Evolutionary conservation across 1,140 invertebrate genomes (phyloP).

Genomic region (Euborellia annulipes): DNA sequence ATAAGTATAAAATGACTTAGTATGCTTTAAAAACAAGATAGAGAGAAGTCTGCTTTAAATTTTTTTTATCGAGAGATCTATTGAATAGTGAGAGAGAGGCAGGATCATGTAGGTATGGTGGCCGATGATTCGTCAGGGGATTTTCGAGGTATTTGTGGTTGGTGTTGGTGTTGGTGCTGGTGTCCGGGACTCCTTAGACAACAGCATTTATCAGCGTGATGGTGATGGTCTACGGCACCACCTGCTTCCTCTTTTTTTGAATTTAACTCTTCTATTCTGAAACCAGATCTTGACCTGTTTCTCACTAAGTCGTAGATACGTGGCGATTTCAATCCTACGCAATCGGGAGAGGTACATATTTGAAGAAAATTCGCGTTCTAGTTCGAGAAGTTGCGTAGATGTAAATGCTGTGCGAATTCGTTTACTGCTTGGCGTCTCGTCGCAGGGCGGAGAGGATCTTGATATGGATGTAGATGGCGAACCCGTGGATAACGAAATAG

Average conservation of each 20-base stretch:
- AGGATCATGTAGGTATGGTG: no score
- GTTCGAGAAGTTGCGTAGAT: conserved; percentile 73
- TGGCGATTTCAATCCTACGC: conserved; percentile 81
- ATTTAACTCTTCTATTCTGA: conserved; percentile 77
- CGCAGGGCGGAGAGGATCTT: conserved; percentile 27
- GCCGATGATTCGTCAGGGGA: no score
- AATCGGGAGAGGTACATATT: conserved; percentile 84
- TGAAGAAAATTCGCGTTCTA: conserved; percentile 79
- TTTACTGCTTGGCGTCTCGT: conserved; percentile 42
- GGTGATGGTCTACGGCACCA: conserved; percentile 16
- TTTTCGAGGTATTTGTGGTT: no score
- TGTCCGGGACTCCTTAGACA: no score
- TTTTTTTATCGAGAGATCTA: no score
- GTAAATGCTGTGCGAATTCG: conserved; percentile 84
- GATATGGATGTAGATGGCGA: conserved; percentile 38
- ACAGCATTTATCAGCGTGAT: no score
- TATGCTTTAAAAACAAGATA: no score
- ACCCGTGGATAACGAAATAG: no score
- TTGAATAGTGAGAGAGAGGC: no score
- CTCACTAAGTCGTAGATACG: conserved; percentile 69
- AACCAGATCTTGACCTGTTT: conserved; percentile 94
- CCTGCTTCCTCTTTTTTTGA: conserved; percentile 77
- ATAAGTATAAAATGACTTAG: no score
- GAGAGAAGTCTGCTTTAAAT: no score
- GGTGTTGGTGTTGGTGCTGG: no score